Base-by-base conservation (phyloP, 2,888 invertebrate species). In the Lottia gigantea region DNA sequence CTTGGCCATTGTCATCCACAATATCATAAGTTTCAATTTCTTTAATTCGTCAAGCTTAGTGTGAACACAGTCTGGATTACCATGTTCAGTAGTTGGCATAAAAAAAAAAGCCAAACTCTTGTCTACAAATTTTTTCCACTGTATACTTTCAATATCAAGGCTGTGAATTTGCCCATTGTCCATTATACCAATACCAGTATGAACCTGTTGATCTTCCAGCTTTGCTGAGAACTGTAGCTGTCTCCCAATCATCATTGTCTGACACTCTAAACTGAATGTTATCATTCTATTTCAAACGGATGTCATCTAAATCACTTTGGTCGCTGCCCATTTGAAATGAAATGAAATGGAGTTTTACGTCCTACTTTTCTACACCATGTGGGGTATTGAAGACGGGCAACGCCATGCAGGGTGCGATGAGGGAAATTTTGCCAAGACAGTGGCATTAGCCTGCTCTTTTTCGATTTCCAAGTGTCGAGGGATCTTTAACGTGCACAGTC, bases 151-250 rank as follows among this genome's bases (percentile, higher is more conserved):
- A 31, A 61, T 23, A 62, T 68, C 31, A 62, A 62, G 11, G 19
- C 62, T 19, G n/a, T 68, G 16, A 19, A 45, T 40, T 46, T 4
- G 26, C 62, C 12, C 0, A 14, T 11, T 71, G 61, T 46, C 68
- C 62, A 16, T 68, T 68, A 46, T 64, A 68, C 66, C 65, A 68
- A 19, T 62, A 61, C 64, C 64, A 49, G 8, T 71, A 26, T 45
- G 47, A 46, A 23, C 61, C 64, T 8, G 64, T 63, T 11, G 47
- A 46, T 64, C 68, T 71, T 19, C 62, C 64, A 16, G 66, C 71
- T 62, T 46, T 71, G 15, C 66, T 66, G 4, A 67, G 11, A 31
- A 71, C 55, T 14, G 68, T 68, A 26, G 66, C 71, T 46, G 23
- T 61, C 16, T 64, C 45, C n/a, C 46, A 64, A 45, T 66, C 25